phyloP scores from a whole-genome alignment of 2,113 vertebrate genomes.

The Pluvialis apricaria region DNA sequence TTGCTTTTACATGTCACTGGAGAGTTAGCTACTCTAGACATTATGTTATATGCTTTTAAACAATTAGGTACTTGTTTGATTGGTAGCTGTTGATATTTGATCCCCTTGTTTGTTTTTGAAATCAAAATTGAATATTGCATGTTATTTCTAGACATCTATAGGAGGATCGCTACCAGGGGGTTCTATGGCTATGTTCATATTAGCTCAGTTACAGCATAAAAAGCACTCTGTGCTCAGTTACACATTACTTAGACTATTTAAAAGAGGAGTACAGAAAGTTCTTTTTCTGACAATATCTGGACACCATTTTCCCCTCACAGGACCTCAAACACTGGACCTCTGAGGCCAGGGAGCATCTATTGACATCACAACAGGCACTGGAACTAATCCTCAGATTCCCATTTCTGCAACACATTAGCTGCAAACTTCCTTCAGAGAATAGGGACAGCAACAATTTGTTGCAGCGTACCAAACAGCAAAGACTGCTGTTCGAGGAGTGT shows the following conservation, averaged over 20 bases:
- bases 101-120: background rate
- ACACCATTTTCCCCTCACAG: background rate
- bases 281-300: background rate
- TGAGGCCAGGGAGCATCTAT: background rate
- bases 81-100: background rate
- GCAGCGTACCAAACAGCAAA: background rate
- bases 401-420: background rate
- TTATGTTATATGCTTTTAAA: background rate
- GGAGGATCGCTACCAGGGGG: background rate
- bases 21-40: background rate
- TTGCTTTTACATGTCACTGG: background rate
- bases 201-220: background rate
- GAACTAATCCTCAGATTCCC: background rate
- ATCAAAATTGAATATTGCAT: background rate
- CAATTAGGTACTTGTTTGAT: background rate
- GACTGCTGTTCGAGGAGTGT: fast-evolving
- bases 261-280: background rate
- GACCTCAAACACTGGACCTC: background rate
- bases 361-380: background rate
- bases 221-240: background rate
- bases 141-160: background rate
- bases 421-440: background rate
- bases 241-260: background rate
- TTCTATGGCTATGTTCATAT: background rate
- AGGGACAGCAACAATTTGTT: background rate